phyloP scores from a whole-genome alignment of 2,888 invertebrate genomes.

The Amorpha juglandis region DNA sequence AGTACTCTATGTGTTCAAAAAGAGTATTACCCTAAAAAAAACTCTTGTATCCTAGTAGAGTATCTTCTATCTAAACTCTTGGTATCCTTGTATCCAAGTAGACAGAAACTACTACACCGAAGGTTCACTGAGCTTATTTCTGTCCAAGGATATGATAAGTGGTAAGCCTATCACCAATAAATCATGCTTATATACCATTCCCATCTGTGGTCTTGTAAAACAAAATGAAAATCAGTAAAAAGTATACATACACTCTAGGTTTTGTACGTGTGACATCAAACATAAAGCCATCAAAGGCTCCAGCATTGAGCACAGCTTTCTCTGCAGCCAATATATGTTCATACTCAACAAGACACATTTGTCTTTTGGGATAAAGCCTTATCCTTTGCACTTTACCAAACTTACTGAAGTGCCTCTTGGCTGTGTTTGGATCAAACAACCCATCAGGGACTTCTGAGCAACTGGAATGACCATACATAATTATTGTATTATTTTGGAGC shows the following conservation, averaged over 20 bases:
- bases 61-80: no score
- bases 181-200: no score
- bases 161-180: no score
- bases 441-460: conserved; percentile 87
- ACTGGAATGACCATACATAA: conserved; percentile 56
- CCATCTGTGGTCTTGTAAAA: no score
- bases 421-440: conserved; percentile 84
- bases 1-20: no score
- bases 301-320: conserved; percentile 85
- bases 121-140: no score
- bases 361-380: conserved; percentile 85
- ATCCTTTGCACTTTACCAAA: conserved; percentile 89
- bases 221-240: conserved; percentile 1
- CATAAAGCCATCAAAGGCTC: conserved; percentile 85
- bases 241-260: conserved; percentile 65
- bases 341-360: conserved; percentile 88
- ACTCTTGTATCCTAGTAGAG: no score
- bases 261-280: conserved; percentile 85
- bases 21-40: no score
- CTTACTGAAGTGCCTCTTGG: conserved; percentile 87
- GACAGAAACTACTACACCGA: no score
- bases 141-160: no score
- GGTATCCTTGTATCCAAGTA: no score
- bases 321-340: conserved; percentile 84
- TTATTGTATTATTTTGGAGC: background rate